These are phyloP conservation scores for Oxyruncus cristatus DNA, from an alignment of 2,113 vertebrate species.

Conservation along the genomic window DNA sequence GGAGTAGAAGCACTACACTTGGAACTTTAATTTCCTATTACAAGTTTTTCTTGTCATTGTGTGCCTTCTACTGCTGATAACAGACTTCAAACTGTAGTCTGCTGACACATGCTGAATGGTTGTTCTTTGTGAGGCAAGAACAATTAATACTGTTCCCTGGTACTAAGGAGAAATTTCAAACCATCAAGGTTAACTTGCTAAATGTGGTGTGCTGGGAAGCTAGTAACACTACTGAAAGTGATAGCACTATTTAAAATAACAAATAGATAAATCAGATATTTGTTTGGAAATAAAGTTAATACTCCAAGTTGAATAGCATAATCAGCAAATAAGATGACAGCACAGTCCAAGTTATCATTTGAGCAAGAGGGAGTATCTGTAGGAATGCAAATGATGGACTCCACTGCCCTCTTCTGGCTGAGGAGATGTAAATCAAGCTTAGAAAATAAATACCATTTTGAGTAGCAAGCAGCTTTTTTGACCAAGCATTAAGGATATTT, in stretches of 20 bases:
- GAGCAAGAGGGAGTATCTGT: background rate
- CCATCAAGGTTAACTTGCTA: background rate
- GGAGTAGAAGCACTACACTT: background rate
- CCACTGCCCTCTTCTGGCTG: conserved; percentile 38
- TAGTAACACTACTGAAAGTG: background rate
- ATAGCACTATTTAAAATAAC: background rate
- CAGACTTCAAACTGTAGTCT: background rate
- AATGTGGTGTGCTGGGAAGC: background rate
- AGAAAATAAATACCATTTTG: background rate
- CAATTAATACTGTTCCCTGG: background rate
- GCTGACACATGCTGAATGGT: background rate
- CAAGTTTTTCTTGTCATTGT: background rate
- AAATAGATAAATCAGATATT: accelerated
- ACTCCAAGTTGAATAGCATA: background rate
- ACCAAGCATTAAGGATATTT: background rate
- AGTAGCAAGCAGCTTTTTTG: background rate
- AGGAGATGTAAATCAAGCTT: background rate
- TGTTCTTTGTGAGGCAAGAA: background rate
- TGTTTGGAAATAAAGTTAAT: background rate
- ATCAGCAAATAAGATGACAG: background rate
- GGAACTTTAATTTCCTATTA: background rate
- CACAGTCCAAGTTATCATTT: background rate
- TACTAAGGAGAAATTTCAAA: background rate
- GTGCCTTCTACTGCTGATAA: accelerated
- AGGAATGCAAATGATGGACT: background rate